Base-by-base conservation (phyloP, 2,888 invertebrate genomes). In the Agrochola lota region DNA sequence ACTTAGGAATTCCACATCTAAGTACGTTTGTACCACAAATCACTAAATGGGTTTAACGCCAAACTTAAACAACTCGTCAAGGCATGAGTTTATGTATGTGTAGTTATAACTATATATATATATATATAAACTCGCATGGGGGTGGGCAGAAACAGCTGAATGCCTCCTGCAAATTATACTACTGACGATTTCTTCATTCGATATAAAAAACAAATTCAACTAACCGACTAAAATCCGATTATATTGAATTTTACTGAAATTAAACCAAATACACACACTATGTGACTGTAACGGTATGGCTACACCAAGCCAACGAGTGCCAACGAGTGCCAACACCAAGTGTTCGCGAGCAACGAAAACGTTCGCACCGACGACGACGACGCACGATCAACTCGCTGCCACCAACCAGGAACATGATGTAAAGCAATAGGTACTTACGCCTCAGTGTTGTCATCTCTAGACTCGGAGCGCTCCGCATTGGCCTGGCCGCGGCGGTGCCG, bases 381-480 rank as follows among this genome's bases (percentile, higher is more conserved):
- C 7, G 15, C 26, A 17, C 40, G 49, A 43, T n/a, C 8, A 30
- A n/a, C 12, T n/a, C 12, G 12, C 17, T 57, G 30, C 57, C 20
- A 9, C 7, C 17, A 46, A 30, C 64, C 43, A 60, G 26, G 5
- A 35, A 35, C 35, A 49, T 30, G 60, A 17, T 20, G 60, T 30
- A 49, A 7, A 20, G 17, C 17, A n/a, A 35, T 12, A 23, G 26
- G 70, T 85, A 95, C 97, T 97, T 88, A 97, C 97, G 95, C 97
- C 93, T 95, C 97, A 91, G 95, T 97, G 95, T 94, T 97, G 96
- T 95, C 97, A 90, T 97, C 97, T 76, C 96, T 91, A 89, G 97
- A 96, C 89, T 97, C 98, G 97, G 95, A 98, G 97, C 96, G 98
- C 97, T 93, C 98, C 95, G 96, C 98, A 97, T 92, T 98, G 97